A percentile compares a stretch with the other conserved stretches of the same genome.
phyloP scores from a whole-genome alignment of 2,113 vertebrate genomes.

The Plectropomus leopardus region DNA sequence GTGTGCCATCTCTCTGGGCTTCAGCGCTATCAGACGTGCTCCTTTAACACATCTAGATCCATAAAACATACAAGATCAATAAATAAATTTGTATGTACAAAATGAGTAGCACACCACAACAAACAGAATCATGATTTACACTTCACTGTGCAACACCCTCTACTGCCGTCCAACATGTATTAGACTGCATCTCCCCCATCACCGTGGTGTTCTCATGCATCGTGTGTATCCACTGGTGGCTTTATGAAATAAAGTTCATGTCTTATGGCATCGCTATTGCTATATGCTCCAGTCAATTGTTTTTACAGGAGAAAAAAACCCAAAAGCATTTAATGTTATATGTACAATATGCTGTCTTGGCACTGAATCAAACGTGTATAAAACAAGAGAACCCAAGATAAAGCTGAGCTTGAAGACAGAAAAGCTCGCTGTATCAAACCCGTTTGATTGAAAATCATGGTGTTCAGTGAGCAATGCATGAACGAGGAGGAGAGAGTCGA shows the following conservation, averaged over 20 bases:
- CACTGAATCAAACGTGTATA: slow-evolving; percentile 69
- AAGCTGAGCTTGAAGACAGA: slow-evolving; percentile 66
- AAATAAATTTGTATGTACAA: slow-evolving; percentile 76
- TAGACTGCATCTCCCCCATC: slow-evolving; percentile 7
- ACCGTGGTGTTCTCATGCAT: slow-evolving; percentile 62
- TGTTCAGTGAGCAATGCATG: slow-evolving; percentile 43
- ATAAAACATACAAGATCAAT: slow-evolving; percentile 70
- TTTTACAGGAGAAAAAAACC: slow-evolving; percentile 46
- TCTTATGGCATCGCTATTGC: slow-evolving; percentile 77
- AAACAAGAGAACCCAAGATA: slow-evolving; percentile 60
- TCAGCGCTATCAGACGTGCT: slow-evolving; percentile 74
- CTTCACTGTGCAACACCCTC: slow-evolving; percentile 49
- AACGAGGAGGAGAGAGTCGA: slow-evolving; percentile 41
- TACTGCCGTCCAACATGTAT: slow-evolving; percentile 3
- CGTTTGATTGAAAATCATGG: slow-evolving; percentile 59
- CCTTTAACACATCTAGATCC: slow-evolving; percentile 78
- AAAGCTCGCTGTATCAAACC: slow-evolving; percentile 62
- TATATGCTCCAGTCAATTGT: slow-evolving; percentile 67
- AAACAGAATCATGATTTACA: slow-evolving; percentile 58
- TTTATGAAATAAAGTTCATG: slow-evolving; percentile 51
- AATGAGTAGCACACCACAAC: slow-evolving; percentile 69
- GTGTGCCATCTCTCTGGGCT: slow-evolving; percentile 86
- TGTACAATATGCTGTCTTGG: slow-evolving; percentile 77
- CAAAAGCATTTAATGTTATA: slow-evolving; percentile 50
- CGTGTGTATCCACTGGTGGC: slow-evolving; percentile 50